phyloP scores from a whole-genome alignment of 1,140 invertebrate species.

The Antheraea pernyi region DNA sequence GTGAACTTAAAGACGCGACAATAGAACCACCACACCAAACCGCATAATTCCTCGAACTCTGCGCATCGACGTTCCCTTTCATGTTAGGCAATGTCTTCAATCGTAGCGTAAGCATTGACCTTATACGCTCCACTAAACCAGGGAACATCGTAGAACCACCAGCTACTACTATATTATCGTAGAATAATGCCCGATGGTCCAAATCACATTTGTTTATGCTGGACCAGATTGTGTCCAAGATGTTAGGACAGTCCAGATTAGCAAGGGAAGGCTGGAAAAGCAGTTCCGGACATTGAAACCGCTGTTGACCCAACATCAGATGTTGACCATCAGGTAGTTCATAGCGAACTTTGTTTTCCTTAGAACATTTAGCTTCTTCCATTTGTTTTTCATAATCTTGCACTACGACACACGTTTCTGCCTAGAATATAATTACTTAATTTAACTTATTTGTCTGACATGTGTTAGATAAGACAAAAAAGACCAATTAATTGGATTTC shows the following conservation, averaged over 20 bases:
- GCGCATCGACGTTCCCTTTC: constrained; percentile 92
- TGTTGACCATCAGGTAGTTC: constrained; percentile 92
- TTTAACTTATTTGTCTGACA: too few species aligned
- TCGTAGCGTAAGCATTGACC: constrained; percentile 86
- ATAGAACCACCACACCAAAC: constrained; percentile 88
- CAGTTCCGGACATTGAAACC: constrained; percentile 92
- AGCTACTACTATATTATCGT: constrained; percentile 89
- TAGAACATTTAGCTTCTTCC: too few species aligned
- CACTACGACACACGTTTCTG: too few species aligned
- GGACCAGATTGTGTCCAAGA: constrained; percentile 90
- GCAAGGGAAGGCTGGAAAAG: constrained; percentile 90
- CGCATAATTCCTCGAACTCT: constrained; percentile 91
- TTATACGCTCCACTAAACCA: constrained; percentile 87
- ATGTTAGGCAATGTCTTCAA: constrained; percentile 85
- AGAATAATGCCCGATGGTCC: constrained; percentile 89
- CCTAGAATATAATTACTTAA: too few species aligned
- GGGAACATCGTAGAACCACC: constrained; percentile 91
- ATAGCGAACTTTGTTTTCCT: constrained; percentile 82
- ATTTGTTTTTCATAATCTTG: too few species aligned
- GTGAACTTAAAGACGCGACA: constrained; percentile 86
- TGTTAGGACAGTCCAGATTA: constrained; percentile 87
- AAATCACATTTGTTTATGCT: constrained; percentile 92
- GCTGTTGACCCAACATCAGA: constrained; percentile 90
- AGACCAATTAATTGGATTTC: too few species aligned
- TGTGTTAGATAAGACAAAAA: too few species aligned